Evolutionary conservation across 2,888 invertebrate genomes (phyloP).

Genomic region (Aelia acuminata): DNA sequence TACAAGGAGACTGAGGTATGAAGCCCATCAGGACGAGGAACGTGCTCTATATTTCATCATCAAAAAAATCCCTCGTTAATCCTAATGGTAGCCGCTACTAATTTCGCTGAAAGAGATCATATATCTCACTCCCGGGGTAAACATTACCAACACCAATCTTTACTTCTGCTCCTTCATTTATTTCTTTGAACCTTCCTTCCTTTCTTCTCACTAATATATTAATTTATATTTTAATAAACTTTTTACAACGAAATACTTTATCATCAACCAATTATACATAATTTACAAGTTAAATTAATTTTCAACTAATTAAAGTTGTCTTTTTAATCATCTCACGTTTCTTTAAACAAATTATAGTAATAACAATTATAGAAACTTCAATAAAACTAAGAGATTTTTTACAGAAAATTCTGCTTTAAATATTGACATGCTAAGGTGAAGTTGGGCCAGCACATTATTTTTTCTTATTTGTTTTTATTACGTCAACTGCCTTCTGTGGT

Average conservation of each 20-base stretch:
- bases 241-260: background rate
- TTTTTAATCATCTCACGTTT: no score
- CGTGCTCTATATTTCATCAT: constrained; percentile 43
- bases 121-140: constrained; percentile 31
- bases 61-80: constrained; percentile 36
- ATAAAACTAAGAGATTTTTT: no score
- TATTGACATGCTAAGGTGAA: no score
- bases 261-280: no score
- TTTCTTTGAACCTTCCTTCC: background rate
- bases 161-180: background rate
- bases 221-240: background rate
- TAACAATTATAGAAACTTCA: no score
- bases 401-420: no score
- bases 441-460: no score
- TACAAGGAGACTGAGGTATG: background rate
- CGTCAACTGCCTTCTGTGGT: no score
- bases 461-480: no score
- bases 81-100: constrained; percentile 31
- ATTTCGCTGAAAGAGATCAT: constrained; percentile 48
- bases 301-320: no score
- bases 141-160: constrained; percentile 28
- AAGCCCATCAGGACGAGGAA: background rate
- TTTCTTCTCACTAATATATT: background rate
- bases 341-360: no score
- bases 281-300: no score